Evolutionary conservation across 2,888 invertebrate species (phyloP).

Genomic region (Lordiphosa andalusiaca): DNA sequence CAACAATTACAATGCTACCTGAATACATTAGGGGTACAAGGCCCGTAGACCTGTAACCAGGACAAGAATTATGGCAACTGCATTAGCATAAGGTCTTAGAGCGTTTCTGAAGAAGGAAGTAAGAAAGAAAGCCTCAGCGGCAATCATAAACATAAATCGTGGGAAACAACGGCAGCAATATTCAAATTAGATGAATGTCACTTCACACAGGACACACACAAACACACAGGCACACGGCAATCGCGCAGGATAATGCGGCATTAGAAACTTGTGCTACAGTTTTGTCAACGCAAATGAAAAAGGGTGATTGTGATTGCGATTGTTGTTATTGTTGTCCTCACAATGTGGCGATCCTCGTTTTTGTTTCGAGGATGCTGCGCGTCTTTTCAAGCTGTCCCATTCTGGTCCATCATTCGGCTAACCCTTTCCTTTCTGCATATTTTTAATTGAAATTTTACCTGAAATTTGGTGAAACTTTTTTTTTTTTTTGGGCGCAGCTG

Average conservation of each 20-base stretch:
- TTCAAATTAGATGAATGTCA: slow-evolving; percentile 69
- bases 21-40: slow-evolving; percentile 47
- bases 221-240: slow-evolving; percentile 20
- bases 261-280: slow-evolving; percentile 50
- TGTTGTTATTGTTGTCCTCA: slow-evolving; percentile 32
- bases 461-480: slow-evolving; percentile 41
- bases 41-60: slow-evolving; percentile 40
- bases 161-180: slow-evolving; percentile 55
- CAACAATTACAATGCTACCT: slow-evolving; percentile 59
- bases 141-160: slow-evolving; percentile 67
- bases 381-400: slow-evolving; percentile 56
- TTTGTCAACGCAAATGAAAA: slow-evolving; percentile 62
- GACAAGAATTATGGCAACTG: slow-evolving; percentile 54
- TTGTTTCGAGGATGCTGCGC: slow-evolving; percentile 33
- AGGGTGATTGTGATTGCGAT: slow-evolving; percentile 54
- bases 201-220: slow-evolving; percentile 44
- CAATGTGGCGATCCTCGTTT: slow-evolving; percentile 64
- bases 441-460: slow-evolving; percentile 70
- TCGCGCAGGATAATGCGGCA: slow-evolving; percentile 54
- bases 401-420: slow-evolving; percentile 3
- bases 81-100: slow-evolving; percentile 54
- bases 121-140: slow-evolving; percentile 18
- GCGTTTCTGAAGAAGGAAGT: slow-evolving; percentile 29
- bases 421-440: slow-evolving; percentile 34
- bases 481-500: slow-evolving; percentile 43